phyloP scores from a whole-genome alignment of 1,140 invertebrate species.

The Megalopta genalis region DNA sequence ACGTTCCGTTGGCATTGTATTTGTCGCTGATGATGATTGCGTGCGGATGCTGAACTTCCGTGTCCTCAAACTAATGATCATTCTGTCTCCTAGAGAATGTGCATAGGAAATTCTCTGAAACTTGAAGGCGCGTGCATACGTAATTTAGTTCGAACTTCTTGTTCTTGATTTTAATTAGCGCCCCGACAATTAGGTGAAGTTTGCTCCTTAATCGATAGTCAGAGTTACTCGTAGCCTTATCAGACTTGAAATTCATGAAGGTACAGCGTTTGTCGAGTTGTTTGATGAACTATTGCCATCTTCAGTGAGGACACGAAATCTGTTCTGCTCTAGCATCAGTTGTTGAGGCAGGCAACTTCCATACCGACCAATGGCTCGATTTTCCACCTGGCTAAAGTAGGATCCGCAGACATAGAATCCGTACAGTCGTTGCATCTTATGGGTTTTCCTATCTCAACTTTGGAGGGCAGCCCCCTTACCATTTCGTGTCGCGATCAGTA shows the following conservation, averaged over 20 bases:
- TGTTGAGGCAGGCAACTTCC: slow-evolving; percentile 39
- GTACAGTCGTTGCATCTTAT: too few relatives aligned
- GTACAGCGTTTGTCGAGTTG: too few relatives aligned
- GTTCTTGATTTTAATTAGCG: slow-evolving; percentile 50
- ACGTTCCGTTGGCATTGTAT: neutral
- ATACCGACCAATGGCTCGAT: slow-evolving; percentile 46
- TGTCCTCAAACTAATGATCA: neutral
- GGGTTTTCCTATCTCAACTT: too few relatives aligned
- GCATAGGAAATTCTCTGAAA: slow-evolving; percentile 2
- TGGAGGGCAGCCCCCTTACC: too few relatives aligned
- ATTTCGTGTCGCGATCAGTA: too few relatives aligned
- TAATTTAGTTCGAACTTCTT: slow-evolving; percentile 33
- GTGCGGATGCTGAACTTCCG: neutral
- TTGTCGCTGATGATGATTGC: neutral
- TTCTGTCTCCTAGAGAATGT: slow-evolving; percentile 9
- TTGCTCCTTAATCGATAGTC: slow-evolving; percentile 50
- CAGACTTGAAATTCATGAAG: slow-evolving; percentile 14
- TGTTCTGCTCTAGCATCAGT: neutral
- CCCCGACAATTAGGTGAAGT: slow-evolving; percentile 45
- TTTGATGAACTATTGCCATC: slow-evolving; percentile 44
- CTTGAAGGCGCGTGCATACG: slow-evolving; percentile 12
- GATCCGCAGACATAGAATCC: too few relatives aligned
- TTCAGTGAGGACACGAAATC: slow-evolving; percentile 18
- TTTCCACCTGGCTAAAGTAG: slow-evolving; percentile 13
- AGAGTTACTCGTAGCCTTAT: slow-evolving; percentile 33